Evolutionary conservation across 2,888 invertebrate species (phyloP).

Genomic region (Miltochrista miniata): DNA sequence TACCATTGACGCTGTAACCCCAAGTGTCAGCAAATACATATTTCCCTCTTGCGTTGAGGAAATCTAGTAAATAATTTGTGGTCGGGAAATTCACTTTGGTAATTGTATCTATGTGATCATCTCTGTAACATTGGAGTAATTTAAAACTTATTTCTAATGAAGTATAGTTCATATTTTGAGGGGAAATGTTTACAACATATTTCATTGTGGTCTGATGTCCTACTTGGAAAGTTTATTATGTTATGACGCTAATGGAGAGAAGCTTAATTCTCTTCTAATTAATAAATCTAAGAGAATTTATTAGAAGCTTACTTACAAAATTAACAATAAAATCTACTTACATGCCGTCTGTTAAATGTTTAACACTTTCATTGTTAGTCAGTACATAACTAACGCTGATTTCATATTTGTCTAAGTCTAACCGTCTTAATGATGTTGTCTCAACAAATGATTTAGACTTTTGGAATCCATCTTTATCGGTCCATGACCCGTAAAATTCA

Average conservation of each 20-base stretch:
- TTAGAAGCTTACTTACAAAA: no score
- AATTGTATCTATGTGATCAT: conserved; percentile 83
- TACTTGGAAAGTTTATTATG: no score
- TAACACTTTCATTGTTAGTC: conserved; percentile 83
- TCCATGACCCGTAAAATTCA: conserved; percentile 64
- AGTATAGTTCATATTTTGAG: no score
- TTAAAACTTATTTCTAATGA: no score
- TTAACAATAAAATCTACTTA: conserved; percentile 57
- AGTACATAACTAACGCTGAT: conserved; percentile 84
- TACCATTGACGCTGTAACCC: conserved; percentile 84
- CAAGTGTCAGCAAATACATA: conserved; percentile 82
- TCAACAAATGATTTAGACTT: conserved; percentile 36
- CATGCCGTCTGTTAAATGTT: conserved; percentile 85
- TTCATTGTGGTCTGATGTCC: no score
- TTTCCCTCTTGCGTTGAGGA: conserved; percentile 81
- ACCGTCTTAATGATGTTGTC: conserved; percentile 64
- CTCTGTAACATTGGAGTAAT: conserved; percentile 46
- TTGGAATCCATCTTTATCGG: conserved; percentile 42
- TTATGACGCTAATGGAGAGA: no score
- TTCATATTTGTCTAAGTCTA: conserved; percentile 68
- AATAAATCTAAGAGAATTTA: no score
- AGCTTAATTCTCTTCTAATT: no score
- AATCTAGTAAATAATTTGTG: conserved; percentile 82
- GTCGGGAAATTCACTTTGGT: conserved; percentile 86
- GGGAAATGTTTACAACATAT: no score